Percentiles rank a stretch among this genome's conserved stretches.
Evolutionary conservation across 2,888 invertebrate species (phyloP).

Genomic region (Drosophila meridiana): DNA sequence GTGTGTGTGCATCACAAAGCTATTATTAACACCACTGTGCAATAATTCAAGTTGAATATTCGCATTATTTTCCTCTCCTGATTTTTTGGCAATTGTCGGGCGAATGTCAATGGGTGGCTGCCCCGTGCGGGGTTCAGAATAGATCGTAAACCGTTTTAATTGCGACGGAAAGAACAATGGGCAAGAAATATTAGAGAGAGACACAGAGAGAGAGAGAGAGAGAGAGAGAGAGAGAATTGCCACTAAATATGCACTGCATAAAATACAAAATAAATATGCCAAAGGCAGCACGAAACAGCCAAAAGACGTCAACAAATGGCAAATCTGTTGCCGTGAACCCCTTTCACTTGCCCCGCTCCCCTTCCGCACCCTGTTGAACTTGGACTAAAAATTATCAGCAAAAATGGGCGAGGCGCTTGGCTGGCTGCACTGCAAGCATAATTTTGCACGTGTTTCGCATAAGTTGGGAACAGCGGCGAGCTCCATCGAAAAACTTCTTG

Average conservation of each 20-base stretch:
- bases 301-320: slow-evolving; percentile 34
- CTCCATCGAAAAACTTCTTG: slow-evolving; percentile 43
- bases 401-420: slow-evolving; percentile 31
- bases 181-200: slow-evolving; percentile 8
- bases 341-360: neutral
- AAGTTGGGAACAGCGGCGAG: slow-evolving; percentile 57
- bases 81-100: slow-evolving; percentile 46
- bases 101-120: slow-evolving; percentile 45
- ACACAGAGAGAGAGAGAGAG: slow-evolving; percentile 37
- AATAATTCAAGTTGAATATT: slow-evolving; percentile 47
- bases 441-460: slow-evolving; percentile 81
- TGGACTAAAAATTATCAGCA: slow-evolving; percentile 47
- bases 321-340: slow-evolving; percentile 30
- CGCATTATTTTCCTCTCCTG: neutral
- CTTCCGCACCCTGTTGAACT: neutral
- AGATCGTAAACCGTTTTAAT: slow-evolving; percentile 38
- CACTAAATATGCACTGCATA: slow-evolving; percentile 45
- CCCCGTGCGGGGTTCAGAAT: neutral
- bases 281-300: slow-evolving; percentile 6
- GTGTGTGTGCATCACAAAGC: slow-evolving; percentile 20
- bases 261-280: slow-evolving; percentile 43
- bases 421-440: slow-evolving; percentile 66
- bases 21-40: slow-evolving; percentile 51
- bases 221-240: slow-evolving; percentile 23
- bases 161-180: slow-evolving; percentile 36